Base-by-base conservation (phyloP, 2,113 vertebrate genomes). In the Hyperopisus bebe region DNA sequence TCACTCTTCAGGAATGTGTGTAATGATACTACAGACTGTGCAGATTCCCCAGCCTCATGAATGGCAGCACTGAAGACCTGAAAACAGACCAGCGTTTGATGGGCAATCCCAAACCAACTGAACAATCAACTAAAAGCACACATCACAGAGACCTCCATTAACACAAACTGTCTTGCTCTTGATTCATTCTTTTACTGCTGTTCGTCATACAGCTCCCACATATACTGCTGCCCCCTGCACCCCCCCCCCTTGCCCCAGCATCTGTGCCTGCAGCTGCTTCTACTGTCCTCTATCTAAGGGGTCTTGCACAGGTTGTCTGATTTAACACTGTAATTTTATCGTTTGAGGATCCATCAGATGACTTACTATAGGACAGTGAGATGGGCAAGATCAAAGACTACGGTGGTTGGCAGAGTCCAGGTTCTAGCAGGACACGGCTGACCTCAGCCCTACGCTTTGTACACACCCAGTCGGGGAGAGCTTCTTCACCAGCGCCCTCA, bases 401-500 rank as follows among this genome's bases (percentile, higher is more conserved):
- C 70, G 19, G 27, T 19, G 70, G 31, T 15, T 0, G 5, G 70
- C 11, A 39, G 13, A 39, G 13, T 15, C 35, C 35, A 17, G 74
- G 15, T 39, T 19, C 15, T 6, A 42, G 35, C 74, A 19, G 74
- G 74, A 80, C 3, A 42, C 15, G 10, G 74, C 31, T 80, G 35
- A 77, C 35, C 70, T 39, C 70, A 31, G 35, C 17, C 74, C 35
- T 80, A 42, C 13, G 5, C 74, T 42, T 35, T 80, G 62, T 70
- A 70, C 62, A 31, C 48, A 92, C 91, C 90, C 87, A 5, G 87
- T 91, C 46, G 91, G 92, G 66, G 89, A 91, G 62, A 91, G 86
- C 80, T 91, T 93, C 86, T 91, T 93, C 47, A 94, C 84, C 21
- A 77, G 62, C 21, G 77, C 47, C 35, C 91, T 90, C n/a, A 93